These are phyloP conservation scores for Brachionichthys hirsutus DNA, from an alignment of 2,113 vertebrate species.

Conservation along the genomic window DNA sequence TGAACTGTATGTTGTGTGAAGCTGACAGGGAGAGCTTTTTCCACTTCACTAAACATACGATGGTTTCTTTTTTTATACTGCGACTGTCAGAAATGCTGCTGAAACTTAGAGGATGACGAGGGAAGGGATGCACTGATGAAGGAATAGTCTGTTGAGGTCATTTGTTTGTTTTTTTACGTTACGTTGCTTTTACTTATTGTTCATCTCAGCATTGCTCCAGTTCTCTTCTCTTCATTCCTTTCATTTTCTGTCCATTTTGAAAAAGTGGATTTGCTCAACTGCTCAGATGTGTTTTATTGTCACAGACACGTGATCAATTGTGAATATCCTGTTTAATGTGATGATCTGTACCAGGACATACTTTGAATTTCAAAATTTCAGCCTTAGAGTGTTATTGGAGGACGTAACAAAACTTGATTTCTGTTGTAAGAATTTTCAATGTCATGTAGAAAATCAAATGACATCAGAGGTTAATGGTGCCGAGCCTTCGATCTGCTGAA, in stretches of 20 bases:
- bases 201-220: not conserved
- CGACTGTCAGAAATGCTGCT: conserved; percentile 1
- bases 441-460: too few species aligned
- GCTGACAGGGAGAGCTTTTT: conserved; percentile 1
- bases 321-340: too few species aligned
- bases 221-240: not conserved
- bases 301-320: too few species aligned
- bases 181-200: not conserved
- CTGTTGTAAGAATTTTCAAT: too few species aligned
- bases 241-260: not conserved
- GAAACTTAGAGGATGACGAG: not conserved
- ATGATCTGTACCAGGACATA: too few species aligned
- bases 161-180: conserved; percentile 39
- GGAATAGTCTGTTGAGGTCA: too few species aligned
- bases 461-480: not conserved
- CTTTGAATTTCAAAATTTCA: too few species aligned
- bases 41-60: conserved; percentile 17
- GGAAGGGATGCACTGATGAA: too few species aligned
- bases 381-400: too few species aligned
- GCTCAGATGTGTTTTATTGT: not conserved
- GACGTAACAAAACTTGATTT: too few species aligned
- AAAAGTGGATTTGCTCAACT: too few species aligned
- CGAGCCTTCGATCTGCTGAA: conserved; percentile 1
- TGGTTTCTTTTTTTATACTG: conserved; percentile 2
- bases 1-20: conserved; percentile 34